A percentile compares a stretch with the other conserved stretches of the same genome.
Evolutionary conservation across 2,888 invertebrate genomes (phyloP).

Genomic region (Mayetiola destructor): DNA sequence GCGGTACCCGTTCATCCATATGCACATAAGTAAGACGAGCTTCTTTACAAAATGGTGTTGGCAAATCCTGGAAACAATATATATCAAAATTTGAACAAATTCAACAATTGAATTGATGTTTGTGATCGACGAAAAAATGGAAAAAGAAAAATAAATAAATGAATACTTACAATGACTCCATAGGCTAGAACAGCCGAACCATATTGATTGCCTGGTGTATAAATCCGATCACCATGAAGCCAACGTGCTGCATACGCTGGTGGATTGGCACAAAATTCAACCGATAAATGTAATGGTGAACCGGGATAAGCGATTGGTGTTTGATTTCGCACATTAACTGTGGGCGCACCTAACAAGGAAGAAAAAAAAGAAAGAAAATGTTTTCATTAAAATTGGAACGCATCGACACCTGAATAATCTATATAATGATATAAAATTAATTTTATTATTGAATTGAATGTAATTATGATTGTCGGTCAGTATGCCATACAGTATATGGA

Average conservation of each 20-base stretch:
- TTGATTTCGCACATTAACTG: conserved; percentile 48
- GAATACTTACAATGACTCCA: conserved; percentile 31
- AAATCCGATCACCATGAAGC: conserved; percentile 35
- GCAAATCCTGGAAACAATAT: conserved; percentile 28
- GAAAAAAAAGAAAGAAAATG: too few species aligned
- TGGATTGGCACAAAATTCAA: conserved; percentile 67
- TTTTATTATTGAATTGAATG: too few species aligned
- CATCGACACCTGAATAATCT: too few species aligned
- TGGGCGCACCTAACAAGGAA: conserved; percentile 49
- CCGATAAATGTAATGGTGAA: conserved; percentile 49
- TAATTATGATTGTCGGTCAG: too few species aligned
- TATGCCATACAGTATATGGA: too few species aligned
- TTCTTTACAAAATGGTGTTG: conserved; percentile 36
- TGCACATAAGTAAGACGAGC: conserved; percentile 35
- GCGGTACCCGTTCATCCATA: conserved; percentile 35
- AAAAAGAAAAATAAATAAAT: background rate
- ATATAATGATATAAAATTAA: too few species aligned
- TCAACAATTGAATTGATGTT: too few species aligned
- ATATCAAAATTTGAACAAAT: too few species aligned
- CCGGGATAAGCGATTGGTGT: conserved; percentile 55
- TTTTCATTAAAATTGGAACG: too few species aligned
- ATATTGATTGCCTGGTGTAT: conserved; percentile 36
- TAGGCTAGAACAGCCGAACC: conserved; percentile 35
- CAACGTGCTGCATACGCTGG: conserved; percentile 37
- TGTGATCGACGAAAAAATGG: background rate